Conservation (phyloP, 1,140 invertebrate species). For the Rhopalosiphum padi region DNA sequence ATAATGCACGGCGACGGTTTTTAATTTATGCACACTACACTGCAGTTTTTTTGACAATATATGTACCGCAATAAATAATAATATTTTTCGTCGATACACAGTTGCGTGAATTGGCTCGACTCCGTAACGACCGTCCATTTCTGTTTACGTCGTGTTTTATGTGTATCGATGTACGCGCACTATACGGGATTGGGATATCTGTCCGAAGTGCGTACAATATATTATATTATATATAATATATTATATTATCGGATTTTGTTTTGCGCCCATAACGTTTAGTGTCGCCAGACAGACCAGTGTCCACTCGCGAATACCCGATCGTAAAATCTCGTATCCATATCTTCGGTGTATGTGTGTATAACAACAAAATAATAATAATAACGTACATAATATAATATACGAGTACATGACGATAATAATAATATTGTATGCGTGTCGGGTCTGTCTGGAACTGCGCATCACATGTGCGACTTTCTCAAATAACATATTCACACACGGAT, state of each 20-base stretch:
- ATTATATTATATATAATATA: background rate
- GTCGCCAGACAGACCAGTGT: background rate
- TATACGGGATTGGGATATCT: background rate
- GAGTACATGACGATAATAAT: background rate
- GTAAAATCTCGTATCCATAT: constrained; percentile 10
- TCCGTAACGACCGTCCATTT: background rate
- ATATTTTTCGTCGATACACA: background rate
- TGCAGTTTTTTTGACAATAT: no score
- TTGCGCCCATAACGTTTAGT: background rate
- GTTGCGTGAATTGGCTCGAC: background rate
- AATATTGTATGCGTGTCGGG: background rate
- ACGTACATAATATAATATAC: background rate
- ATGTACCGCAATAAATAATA: background rate
- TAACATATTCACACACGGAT: background rate
- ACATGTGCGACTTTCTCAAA: background rate
- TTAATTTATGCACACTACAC: background rate
- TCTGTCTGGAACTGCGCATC: background rate
- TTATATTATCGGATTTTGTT: background rate
- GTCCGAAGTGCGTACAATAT: background rate
- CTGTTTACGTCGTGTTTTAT: background rate
- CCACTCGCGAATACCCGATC: background rate
- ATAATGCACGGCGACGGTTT: background rate
- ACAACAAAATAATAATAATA: background rate
- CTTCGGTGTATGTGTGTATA: no score
- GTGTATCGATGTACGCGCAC: background rate